Percentiles rank a stretch among this genome's conserved stretches.
These are phyloP conservation scores for Orthosia gracilis DNA, from an alignment of 2,888 invertebrate species.

Conservation along the genomic window DNA sequence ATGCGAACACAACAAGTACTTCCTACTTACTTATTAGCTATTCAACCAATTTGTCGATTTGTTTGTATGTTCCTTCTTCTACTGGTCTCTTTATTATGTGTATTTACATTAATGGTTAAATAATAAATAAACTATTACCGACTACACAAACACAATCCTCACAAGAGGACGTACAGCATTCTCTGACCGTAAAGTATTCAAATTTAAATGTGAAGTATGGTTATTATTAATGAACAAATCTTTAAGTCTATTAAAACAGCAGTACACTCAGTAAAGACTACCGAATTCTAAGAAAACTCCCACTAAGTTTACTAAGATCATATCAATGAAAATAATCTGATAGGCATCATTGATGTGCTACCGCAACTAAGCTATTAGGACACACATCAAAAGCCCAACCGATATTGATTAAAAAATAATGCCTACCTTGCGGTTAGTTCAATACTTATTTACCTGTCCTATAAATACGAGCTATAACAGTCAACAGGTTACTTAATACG, in stretches of 20 bases:
- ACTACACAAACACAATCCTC: not conserved
- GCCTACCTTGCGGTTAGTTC: conserved; percentile 48
- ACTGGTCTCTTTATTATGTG: too few species aligned
- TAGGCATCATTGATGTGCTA: conserved; percentile 3
- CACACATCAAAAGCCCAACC: conserved; percentile 15
- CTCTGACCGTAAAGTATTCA: too few species aligned
- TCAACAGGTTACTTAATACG: conserved; percentile 58
- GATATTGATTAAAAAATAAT: conserved; percentile 48
- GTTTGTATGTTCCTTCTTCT: too few species aligned
- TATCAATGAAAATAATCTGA: conserved; percentile 17
- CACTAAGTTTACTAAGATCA: not conserved
- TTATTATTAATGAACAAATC: conserved; percentile 2
- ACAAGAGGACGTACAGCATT: not conserved
- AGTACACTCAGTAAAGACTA: not conserved
- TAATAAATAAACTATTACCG: too few species aligned
- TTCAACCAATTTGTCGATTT: not conserved
- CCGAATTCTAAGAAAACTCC: not conserved
- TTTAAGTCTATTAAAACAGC: not conserved
- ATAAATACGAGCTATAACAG: conserved; percentile 41
- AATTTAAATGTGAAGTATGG: too few species aligned
- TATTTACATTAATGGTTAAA: too few species aligned
- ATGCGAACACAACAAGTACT: not conserved
- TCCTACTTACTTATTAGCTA: not conserved
- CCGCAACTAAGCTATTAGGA: conserved; percentile 8
- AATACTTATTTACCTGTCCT: conserved; percentile 49